These are phyloP conservation scores for Hyposoter dolosus DNA, from an alignment of 2,888 invertebrate genomes.

Conservation along the genomic window DNA sequence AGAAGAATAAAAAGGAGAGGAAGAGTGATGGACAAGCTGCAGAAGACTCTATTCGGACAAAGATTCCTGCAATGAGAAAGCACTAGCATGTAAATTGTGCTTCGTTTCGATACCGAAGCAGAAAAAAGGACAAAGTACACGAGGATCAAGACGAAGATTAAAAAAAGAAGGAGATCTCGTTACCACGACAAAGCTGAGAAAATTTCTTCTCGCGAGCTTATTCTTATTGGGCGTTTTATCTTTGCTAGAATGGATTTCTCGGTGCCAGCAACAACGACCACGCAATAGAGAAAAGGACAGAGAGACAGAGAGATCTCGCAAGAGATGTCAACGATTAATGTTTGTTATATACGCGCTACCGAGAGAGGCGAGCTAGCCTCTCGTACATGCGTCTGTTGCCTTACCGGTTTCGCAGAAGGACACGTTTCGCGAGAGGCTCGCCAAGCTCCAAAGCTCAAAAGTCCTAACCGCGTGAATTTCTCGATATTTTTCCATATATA, in stretches of 20 bases:
- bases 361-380: slow-evolving; percentile 44
- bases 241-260: slow-evolving; percentile 32
- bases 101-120: slow-evolving; percentile 14
- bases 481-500: background rate
- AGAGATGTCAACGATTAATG: slow-evolving; percentile 66
- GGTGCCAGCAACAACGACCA: slow-evolving; percentile 22
- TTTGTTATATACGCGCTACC: slow-evolving; percentile 65
- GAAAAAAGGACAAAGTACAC: background rate
- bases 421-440: slow-evolving; percentile 56
- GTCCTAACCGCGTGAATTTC: background rate
- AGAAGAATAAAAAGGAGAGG: background rate
- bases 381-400: slow-evolving; percentile 49
- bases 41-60: slow-evolving; percentile 51
- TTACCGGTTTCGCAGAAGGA: slow-evolving; percentile 65
- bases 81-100: slow-evolving; percentile 30
- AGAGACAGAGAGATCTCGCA: slow-evolving; percentile 34
- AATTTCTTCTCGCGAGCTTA: slow-evolving; percentile 37
- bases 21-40: slow-evolving; percentile 47
- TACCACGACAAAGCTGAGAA: slow-evolving; percentile 52
- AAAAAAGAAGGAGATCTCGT: slow-evolving; percentile 34
- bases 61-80: slow-evolving; percentile 54
- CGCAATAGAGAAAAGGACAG: slow-evolving; percentile 9
- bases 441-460: too few relatives aligned
- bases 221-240: slow-evolving; percentile 29
- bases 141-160: slow-evolving; percentile 19